A percentile compares a stretch with the other conserved stretches of the same genome.
phyloP scores from a whole-genome alignment of 2,113 vertebrate genomes.

The Bungarus multicinctus region DNA sequence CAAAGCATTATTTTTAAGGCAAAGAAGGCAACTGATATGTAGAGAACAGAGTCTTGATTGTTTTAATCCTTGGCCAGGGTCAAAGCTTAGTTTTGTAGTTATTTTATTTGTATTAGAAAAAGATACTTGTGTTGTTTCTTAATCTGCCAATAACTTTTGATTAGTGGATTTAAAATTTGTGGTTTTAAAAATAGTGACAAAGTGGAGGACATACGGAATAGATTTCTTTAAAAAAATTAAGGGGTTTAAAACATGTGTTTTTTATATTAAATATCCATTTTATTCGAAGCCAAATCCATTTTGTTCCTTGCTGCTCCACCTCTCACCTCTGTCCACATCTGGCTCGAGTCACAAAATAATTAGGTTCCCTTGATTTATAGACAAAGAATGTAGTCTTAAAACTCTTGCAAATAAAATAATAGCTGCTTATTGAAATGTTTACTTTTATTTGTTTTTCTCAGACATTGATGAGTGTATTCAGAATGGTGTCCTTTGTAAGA shows the following conservation, averaged over 20 bases:
- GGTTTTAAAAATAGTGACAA: background rate
- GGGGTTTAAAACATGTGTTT: background rate
- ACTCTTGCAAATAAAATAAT: background rate
- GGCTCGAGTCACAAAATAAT: background rate
- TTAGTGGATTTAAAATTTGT: background rate
- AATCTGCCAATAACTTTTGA: background rate
- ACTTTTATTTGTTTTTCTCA: slow-evolving; percentile 26
- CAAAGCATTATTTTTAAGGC: background rate
- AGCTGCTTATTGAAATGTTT: background rate
- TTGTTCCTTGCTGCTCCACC: background rate
- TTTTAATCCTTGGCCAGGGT: background rate
- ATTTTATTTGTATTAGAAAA: background rate
- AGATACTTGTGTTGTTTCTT: background rate
- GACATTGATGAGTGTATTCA: slow-evolving; percentile 77
- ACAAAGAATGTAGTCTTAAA: background rate
- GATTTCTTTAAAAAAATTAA: background rate
- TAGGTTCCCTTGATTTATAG: background rate
- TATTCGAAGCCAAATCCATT: background rate
- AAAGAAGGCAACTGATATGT: background rate
- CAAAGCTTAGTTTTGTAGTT: background rate
- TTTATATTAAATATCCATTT: background rate
- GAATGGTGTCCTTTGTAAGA: slow-evolving; percentile 75
- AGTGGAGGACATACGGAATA: background rate
- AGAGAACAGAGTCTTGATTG: background rate
- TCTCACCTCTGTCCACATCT: background rate